Evolutionary conservation across 1,140 invertebrate species (phyloP), one percentile per base, ranked within the genome.

Genomic region (Diachasma alloeum): DNA sequence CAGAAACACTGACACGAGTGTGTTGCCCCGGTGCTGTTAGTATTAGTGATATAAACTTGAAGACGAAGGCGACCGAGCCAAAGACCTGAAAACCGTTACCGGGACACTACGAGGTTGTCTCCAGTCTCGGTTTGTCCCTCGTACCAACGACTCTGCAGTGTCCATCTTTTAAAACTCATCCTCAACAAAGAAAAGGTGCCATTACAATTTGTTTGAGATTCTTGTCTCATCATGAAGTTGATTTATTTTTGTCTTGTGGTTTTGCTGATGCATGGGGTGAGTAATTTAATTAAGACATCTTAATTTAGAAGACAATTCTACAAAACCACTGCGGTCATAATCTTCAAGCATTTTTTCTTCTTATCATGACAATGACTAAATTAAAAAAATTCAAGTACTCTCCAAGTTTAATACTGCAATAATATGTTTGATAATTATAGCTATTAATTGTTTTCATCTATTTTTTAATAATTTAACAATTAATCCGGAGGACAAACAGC

Each of bases 201-300:
- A n/a, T n/a, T n/a, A 13, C 4, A 31, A 68, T 68, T 68, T 11
- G 26, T 15, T 24, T 68, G 36, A n/a, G 31, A 59, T 31, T 56
- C 0, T 24, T 11, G 3, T 37, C 24, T 74, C 72, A 63, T 37
- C 56, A 74, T 74, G 72, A 74, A 74, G 53, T 24, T 59, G 15
- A 15, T 74, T 11, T 24, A 39, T n/a, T 13, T 63, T 22, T 10
- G 26, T 22, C 31, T 74, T 17, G 3, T 17, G 17, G 15, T 74
- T 63, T 42, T 74, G 31, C n/a, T 37, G 26, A 2, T 42, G 19
- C 48, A 17, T 8, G 53, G 31, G 72, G 72, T 74, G 26, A 74
- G 72, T 63, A 19, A 13, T 36, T 1, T 15, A 15, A 31, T 37
- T 74, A 74, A n/a, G 9, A 19, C 15, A 1, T 15, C 17, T 6